Percentiles rank a stretch among this genome's conserved stretches.
These are phyloP conservation scores for Arctia plantaginis DNA, from an alignment of 2,888 invertebrate genomes.

Conservation along the genomic window DNA sequence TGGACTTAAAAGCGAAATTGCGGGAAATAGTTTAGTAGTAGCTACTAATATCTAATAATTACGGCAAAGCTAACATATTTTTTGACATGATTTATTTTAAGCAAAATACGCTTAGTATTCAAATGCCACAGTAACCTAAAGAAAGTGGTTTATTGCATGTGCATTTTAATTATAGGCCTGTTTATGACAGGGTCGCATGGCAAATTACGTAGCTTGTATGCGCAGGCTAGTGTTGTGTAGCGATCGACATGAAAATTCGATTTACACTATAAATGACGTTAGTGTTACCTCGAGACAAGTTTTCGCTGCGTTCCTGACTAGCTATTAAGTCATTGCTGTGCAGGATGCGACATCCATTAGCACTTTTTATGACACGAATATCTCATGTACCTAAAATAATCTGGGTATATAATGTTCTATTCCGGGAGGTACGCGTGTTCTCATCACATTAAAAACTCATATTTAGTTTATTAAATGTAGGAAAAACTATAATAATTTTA, in stretches of 20 bases:
- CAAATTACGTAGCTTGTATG: slow-evolving; percentile 25
- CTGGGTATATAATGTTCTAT: not conserved
- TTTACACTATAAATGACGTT: not conserved
- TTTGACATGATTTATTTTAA: slow-evolving; percentile 19
- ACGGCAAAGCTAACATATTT: not conserved
- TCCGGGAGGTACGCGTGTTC: not conserved
- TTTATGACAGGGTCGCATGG: slow-evolving; percentile 53
- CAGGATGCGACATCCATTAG: not conserved
- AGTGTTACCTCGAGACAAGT: not conserved
- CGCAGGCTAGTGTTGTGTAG: slow-evolving; percentile 34
- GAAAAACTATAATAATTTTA: too few species aligned
- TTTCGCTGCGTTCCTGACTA: not conserved
- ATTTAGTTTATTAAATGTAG: not conserved
- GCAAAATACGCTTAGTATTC: slow-evolving; percentile 1
- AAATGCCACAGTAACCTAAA: slow-evolving; percentile 33
- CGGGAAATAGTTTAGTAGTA: not conserved
- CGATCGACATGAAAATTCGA: not conserved
- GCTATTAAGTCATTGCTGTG: not conserved
- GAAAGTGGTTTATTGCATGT: slow-evolving; percentile 60
- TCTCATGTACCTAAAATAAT: not conserved
- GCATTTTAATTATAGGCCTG: slow-evolving; percentile 60
- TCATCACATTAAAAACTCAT: not conserved
- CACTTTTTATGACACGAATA: not conserved
- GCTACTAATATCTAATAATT: not conserved
- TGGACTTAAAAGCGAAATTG: too few species aligned